A percentile compares a stretch with the other conserved stretches of the same genome.
Conservation (phyloP, 2,797 vertebrate species). For the Notamacropus eugenii region DNA sequence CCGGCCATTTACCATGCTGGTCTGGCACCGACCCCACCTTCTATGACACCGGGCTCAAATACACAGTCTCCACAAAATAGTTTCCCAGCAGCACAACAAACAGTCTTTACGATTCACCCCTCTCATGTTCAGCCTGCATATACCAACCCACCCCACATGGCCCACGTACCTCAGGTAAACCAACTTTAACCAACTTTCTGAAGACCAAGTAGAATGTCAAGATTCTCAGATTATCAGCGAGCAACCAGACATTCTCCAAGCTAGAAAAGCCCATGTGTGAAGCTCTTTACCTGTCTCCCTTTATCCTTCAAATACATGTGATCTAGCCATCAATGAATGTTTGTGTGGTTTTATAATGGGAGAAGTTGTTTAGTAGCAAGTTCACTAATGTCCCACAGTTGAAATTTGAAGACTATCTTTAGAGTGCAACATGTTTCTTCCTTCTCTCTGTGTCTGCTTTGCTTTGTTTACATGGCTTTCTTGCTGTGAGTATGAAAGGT, state of each 20-base stretch:
- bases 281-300: conserved; percentile 71
- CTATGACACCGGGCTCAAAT: conserved; percentile 97
- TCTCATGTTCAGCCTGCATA: conserved; percentile 98
- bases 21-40: conserved; percentile 95
- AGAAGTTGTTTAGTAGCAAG: conserved; percentile 61
- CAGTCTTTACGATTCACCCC: conserved; percentile 96
- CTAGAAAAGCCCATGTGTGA: conserved; percentile 75
- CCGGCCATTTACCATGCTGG: conserved; percentile 95
- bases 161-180: conserved; percentile 97
- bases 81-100: conserved; percentile 95
- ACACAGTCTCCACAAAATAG: conserved; percentile 97
- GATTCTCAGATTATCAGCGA: conserved; percentile 45
- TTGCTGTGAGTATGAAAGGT: conserved; percentile 38
- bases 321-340: conserved; percentile 69
- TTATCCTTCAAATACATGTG: conserved; percentile 62
- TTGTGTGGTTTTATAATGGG: conserved; percentile 72
- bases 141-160: conserved; percentile 95
- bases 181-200: conserved; percentile 76
- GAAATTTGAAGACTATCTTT: conserved; percentile 52
- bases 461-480: conserved; percentile 65
- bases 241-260: conserved; percentile 54
- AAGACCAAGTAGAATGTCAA: conserved; percentile 71
- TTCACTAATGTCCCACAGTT: conserved; percentile 54
- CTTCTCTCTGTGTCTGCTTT: conserved; percentile 75
- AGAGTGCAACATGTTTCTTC: conserved; percentile 67